A percentile compares a stretch with the other conserved stretches of the same genome.
Conservation (phyloP, 2,888 invertebrate species). For the Lycophotia porphyrea region DNA sequence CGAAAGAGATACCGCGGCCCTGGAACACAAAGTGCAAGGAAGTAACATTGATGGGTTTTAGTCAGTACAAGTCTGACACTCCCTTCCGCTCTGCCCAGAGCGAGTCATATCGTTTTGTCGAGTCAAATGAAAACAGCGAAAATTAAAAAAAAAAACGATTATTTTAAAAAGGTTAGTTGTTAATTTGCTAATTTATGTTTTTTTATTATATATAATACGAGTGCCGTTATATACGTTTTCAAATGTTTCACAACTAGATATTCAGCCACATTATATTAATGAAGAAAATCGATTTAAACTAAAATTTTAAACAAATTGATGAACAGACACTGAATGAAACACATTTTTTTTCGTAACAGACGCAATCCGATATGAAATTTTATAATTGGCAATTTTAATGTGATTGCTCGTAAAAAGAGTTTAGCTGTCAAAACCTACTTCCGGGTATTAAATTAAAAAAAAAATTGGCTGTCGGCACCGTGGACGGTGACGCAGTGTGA, state of each 20-base stretch:
- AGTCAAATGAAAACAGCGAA: background rate
- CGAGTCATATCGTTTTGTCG: background rate
- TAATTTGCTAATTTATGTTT: background rate
- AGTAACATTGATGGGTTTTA: too few species aligned
- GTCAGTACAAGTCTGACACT: too few species aligned
- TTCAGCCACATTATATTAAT: background rate
- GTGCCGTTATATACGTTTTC: background rate
- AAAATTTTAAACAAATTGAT: background rate
- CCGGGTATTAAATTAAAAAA: conserved; percentile 48
- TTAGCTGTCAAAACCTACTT: conserved; percentile 61
- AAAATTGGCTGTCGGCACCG: conserved; percentile 51
- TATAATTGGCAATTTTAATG: conserved; percentile 32
- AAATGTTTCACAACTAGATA: background rate
- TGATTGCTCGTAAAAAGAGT: conserved; percentile 41
- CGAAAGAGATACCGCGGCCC: too few species aligned
- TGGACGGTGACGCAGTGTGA: conserved; percentile 54
- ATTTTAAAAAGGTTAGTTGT: background rate
- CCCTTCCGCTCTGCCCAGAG: too few species aligned
- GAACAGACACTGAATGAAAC: conserved; percentile 16
- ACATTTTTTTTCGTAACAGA: background rate
- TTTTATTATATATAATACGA: background rate
- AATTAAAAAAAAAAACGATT: background rate
- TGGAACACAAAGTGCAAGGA: too few species aligned
- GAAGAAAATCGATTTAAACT: background rate
- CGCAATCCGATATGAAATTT: conserved; percentile 13